Base-by-base conservation (phyloP, 35 echinoderm and acorn worm genomes). In the Strongylocentrotus purpuratus region DNA sequence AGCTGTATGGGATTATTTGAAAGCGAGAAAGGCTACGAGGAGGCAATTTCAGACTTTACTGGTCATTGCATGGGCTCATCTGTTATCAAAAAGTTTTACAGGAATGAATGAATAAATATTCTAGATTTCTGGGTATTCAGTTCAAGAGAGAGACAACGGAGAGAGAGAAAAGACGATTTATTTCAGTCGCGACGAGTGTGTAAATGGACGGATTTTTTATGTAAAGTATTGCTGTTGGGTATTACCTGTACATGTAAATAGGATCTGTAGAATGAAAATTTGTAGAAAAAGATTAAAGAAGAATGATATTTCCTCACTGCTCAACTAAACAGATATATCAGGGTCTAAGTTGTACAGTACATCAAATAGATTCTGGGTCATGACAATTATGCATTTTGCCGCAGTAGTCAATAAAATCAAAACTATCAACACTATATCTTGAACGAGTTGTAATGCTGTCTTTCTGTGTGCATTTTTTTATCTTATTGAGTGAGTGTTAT, bases 381-480 rank as follows among this genome's bases (percentile, higher is more conserved):
- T 58, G 46, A 47, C 32, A 46, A 89, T 89, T 45, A 89, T 89
- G 87, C 91, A 93, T 93, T 93, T 58, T 93, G 91, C 91, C 91
- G 91, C 91, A 93, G 91, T 93, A 93, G 91, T 93, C 48, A 93
- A 93, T 93, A 93, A 93, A 93, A 93, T 89, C 33, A 15, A n/a
- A 89, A 89, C 87, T 89, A 89, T 89, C 87, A 45, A 89, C 87
- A 89, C 87, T 46, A 89, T 33, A 78, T 78, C 20, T 28, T 78
- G 65, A 78, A 22, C 18, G 22, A 78, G 20, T 78, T 78, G 20
- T 78, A 4, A 78, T 78, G 65, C 7, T 28, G 65, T 78, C 22
- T 78, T 78, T 78, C 11, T 13, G 5, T 59, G 5, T 59, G 52
- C 11, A n/a, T n/a, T 7, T 59, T 11, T 41, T 41, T 41, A 41